These are phyloP conservation scores for Drosophila melanosoma DNA, from an alignment of 2,888 invertebrate species.

Conservation along the genomic window DNA sequence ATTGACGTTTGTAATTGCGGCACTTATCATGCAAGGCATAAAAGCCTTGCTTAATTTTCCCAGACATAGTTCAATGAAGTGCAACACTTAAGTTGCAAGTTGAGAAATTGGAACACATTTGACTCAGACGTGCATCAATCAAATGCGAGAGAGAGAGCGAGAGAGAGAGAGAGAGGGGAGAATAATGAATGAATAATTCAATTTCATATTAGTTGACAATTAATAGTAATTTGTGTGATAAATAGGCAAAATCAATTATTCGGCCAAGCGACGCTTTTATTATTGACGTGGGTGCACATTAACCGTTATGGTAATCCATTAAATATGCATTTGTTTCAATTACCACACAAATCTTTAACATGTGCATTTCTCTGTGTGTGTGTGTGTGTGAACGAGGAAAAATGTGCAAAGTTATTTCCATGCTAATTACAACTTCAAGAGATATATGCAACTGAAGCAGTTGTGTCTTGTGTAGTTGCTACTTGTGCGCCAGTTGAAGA, in stretches of 20 bases:
- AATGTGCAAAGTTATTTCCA: constrained; percentile 65
- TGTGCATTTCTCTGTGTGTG: background rate
- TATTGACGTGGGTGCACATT: constrained; percentile 68
- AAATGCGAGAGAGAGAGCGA: background rate
- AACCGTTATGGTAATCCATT: constrained; percentile 59
- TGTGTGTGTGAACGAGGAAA: constrained; percentile 35
- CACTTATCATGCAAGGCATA: constrained; percentile 48
- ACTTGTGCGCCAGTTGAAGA: constrained; percentile 56
- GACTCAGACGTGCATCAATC: background rate
- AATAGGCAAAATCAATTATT: constrained; percentile 77
- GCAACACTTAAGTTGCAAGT: no score
- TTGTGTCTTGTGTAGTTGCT: constrained; percentile 13
- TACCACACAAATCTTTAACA: constrained; percentile 21
- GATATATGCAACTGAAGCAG: constrained; percentile 25
- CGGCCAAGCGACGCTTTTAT: constrained; percentile 24
- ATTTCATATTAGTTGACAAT: constrained; percentile 68
- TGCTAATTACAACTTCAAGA: constrained; percentile 65
- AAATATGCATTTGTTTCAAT: constrained; percentile 77
- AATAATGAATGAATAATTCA: constrained; percentile 48
- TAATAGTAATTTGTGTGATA: constrained; percentile 75
- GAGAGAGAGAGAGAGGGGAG: background rate
- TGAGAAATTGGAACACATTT: background rate
- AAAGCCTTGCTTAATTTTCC: constrained; percentile 39
- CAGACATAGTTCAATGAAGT: constrained; percentile 17
- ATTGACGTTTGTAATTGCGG: constrained; percentile 49